A percentile compares a stretch with the other conserved stretches of the same genome.
Conservation (phyloP, 2,113 vertebrate species). For the Hemicordylus capensis region DNA sequence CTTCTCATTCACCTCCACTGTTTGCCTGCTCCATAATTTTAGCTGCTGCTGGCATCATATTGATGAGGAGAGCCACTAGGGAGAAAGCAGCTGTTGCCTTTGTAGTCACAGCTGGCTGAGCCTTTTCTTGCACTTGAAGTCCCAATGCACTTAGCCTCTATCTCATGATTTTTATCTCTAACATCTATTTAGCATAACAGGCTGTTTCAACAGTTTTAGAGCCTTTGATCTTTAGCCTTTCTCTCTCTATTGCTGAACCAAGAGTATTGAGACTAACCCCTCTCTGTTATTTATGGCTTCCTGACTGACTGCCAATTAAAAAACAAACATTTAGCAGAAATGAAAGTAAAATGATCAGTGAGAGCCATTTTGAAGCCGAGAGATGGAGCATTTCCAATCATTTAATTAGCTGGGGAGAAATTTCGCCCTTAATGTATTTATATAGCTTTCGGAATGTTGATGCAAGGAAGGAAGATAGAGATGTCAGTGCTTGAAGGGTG, state of each 20-base stretch:
- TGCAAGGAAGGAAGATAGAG: neutral
- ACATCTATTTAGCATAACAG: neutral
- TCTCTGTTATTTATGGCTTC: neutral
- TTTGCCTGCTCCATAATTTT: neutral
- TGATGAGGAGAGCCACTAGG: neutral
- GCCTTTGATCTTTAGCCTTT: slow-evolving; percentile 40
- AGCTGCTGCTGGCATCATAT: neutral
- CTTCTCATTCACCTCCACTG: rapidly evolving
- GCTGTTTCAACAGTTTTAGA: neutral
- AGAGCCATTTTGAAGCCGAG: neutral
- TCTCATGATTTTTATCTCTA: neutral
- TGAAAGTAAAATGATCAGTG: slow-evolving; percentile 14
- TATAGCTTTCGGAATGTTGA: neutral
- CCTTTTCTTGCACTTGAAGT: neutral
- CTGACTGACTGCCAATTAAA: slow-evolving; percentile 20
- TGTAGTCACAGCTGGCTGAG: neutral
- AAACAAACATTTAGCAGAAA: slow-evolving; percentile 12
- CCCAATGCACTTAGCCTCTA: neutral
- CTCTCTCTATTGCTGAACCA: neutral
- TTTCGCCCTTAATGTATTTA: neutral
- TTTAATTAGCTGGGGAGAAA: neutral
- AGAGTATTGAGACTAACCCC: neutral
- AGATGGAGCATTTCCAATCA: slow-evolving; percentile 6
- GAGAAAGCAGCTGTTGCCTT: neutral
- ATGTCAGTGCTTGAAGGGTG: neutral